phyloP scores from a whole-genome alignment of 2,113 vertebrate species.

The Oriolus oriolus region DNA sequence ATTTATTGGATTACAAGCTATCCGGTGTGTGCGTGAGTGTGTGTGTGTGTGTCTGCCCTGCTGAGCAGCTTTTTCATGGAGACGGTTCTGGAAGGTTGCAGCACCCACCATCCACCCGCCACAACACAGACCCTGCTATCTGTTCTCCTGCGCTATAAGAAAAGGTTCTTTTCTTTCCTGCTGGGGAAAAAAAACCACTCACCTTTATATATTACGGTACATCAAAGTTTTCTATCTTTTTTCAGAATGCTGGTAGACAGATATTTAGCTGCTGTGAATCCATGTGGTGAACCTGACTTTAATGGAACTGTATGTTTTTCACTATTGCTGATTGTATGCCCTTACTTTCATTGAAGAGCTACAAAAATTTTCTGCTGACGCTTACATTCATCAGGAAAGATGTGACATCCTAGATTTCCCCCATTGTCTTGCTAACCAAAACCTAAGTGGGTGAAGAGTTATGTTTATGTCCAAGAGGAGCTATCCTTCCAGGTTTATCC shows the following conservation, averaged over 20 bases:
- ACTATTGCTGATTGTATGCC: background rate
- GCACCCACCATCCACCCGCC: too few relatives aligned
- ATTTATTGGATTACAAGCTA: too few relatives aligned
- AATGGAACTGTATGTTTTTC: background rate
- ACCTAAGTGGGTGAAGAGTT: background rate
- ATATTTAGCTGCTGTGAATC: background rate
- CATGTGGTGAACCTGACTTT: background rate
- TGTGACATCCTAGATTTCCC: background rate
- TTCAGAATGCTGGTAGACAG: background rate
- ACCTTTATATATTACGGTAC: background rate
- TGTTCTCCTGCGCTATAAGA: background rate
- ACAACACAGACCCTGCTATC: background rate
- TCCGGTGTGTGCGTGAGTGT: too few relatives aligned
- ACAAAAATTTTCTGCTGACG: background rate
- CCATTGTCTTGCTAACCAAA: background rate
- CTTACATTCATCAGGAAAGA: background rate
- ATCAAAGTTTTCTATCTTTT: background rate
- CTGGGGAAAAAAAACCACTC: background rate
- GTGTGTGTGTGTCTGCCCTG: too few relatives aligned
- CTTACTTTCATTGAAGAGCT: background rate
- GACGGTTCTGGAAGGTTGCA: too few relatives aligned
- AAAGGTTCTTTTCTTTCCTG: background rate
- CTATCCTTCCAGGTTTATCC: background rate
- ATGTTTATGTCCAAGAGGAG: background rate
- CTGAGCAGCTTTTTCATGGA: too few relatives aligned